Evolutionary conservation across 1,140 invertebrate genomes (phyloP), one percentile per base, ranked within the genome.

Genomic region (Drosophila pruinosa): DNA sequence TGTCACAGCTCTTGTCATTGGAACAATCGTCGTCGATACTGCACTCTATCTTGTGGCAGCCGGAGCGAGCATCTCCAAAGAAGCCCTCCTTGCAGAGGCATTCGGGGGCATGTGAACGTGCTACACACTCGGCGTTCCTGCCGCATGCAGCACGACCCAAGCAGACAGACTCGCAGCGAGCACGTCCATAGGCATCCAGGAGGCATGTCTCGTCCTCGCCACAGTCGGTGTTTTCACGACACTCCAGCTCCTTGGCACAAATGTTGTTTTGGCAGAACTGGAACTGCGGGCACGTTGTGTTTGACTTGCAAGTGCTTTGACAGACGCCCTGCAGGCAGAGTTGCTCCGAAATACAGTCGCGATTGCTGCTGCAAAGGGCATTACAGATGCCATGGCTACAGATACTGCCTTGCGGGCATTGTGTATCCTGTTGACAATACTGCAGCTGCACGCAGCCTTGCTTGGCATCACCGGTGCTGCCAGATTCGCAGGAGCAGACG

Each of bases 391-490:
- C 96, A 57, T 95, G 95, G 21, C 95, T 94, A 78, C 97, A 98
- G 76, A 95, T 94, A 5, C 96, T 95, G 28, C 96, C 95, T 4
- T 95, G 93, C 4, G 96, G 94, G 86, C 97, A 98, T 76, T 97
- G 95, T 15, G 91, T 93, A 56, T 97, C 95, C 72, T 92, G 91
- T 45, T 94, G 94, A 88, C 97, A 98, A 77, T 96, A 96, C 71
- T 96, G 95, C 28, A 97, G 92, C 2, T 94, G 93, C 31, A 96
- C 94, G 86, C 96, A 97, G 6, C 96, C 96, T 24, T 97, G 92
- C 58, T 95, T 94, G 12, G 97, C 95, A 92, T 98, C 96, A 45
- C 97, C 97, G 6, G 96, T 97, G 59, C 94, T 95, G 14, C 96
- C 97, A 12, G 95, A 92, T 82, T 94, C 92, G 89, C 97, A 98